phyloP scores from a whole-genome alignment of 2,113 vertebrate genomes.

The Merops nubicus region DNA sequence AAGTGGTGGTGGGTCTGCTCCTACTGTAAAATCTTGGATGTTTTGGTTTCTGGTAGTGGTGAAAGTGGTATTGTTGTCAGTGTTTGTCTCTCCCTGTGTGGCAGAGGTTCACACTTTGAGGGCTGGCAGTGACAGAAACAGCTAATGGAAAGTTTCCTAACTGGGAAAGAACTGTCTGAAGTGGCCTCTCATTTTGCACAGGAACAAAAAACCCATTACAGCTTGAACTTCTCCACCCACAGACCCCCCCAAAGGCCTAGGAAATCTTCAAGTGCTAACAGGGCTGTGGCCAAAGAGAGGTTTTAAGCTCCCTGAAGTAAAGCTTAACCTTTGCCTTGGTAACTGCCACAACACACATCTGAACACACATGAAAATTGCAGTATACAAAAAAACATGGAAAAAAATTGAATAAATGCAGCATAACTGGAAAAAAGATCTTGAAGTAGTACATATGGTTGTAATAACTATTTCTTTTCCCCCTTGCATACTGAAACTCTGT shows the following conservation, averaged over 20 bases:
- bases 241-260: background rate
- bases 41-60: background rate
- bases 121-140: background rate
- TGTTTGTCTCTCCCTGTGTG: background rate
- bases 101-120: background rate
- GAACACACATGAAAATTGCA: background rate
- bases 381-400: background rate
- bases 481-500: background rate
- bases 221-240: background rate
- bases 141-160: background rate
- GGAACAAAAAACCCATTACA: background rate
- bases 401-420: background rate
- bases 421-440: background rate
- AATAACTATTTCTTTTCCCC: rapidly evolving
- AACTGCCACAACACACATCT: background rate
- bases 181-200: background rate
- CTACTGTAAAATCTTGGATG: background rate
- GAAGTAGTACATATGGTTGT: background rate
- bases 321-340: background rate
- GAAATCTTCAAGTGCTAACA: background rate
- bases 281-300: background rate
- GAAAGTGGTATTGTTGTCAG: background rate
- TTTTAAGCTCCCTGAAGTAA: background rate
- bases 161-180: background rate
- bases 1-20: background rate